Conservation (phyloP, 2,113 vertebrate genomes). For the Montifringilla adamsi region DNA sequence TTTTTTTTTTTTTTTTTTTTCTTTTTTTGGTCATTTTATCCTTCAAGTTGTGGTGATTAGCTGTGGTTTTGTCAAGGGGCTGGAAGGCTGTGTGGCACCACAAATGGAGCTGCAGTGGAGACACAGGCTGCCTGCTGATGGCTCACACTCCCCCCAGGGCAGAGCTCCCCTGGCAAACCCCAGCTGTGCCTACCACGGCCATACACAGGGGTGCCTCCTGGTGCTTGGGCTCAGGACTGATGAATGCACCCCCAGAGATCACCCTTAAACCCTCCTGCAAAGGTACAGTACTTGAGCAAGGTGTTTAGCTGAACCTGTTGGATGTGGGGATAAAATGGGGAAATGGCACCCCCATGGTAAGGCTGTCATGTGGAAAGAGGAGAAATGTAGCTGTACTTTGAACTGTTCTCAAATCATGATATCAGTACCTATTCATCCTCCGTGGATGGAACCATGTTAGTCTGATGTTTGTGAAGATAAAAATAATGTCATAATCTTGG, state of each 20-base stretch:
- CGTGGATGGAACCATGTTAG: not conserved
- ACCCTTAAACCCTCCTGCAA: not conserved
- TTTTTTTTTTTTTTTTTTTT: too few relatives aligned
- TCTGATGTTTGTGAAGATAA: not conserved
- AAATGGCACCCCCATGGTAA: not conserved
- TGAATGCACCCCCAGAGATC: not conserved
- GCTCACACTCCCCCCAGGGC: not conserved
- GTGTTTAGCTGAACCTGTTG: not conserved
- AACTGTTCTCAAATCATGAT: not conserved
- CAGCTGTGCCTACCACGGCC: accelerated
- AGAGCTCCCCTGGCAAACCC: not conserved
- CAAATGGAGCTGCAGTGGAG: not conserved
- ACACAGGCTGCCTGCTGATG: accelerated
- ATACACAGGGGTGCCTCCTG: not conserved
- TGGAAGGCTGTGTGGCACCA: not conserved
- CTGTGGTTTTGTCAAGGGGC: not conserved
- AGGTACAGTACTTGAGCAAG: not conserved
- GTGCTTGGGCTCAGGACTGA: not conserved
- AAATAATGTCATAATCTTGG: not conserved
- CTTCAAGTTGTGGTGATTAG: not conserved
- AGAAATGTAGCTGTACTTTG: not conserved
- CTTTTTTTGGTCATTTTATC: not conserved
- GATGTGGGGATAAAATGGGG: not conserved
- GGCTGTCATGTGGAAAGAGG: not conserved
- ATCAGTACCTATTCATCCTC: not conserved